phyloP scores from a whole-genome alignment of 2,113 vertebrate species.

The Channa argus region DNA sequence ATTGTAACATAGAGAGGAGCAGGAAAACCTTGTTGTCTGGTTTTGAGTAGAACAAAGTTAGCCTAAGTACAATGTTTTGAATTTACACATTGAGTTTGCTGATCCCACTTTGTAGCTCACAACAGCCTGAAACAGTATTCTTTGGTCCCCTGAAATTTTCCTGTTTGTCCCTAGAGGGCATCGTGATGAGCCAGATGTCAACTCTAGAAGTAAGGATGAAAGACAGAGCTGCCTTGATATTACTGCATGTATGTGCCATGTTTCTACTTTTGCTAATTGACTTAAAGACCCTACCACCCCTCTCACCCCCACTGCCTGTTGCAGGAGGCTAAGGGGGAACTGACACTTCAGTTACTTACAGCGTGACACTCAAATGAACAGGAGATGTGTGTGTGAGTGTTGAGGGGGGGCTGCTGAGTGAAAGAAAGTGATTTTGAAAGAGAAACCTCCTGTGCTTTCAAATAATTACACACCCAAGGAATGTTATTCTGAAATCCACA shows the following conservation, averaged over 20 bases:
- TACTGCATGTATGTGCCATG: slow-evolving; percentile 43
- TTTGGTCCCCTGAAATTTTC: slow-evolving; percentile 22
- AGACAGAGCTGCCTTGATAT: slow-evolving; percentile 37
- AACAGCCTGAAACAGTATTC: background rate
- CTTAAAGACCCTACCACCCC: slow-evolving; percentile 42
- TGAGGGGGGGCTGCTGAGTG: background rate
- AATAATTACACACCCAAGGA: slow-evolving; percentile 72
- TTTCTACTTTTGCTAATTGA: slow-evolving; percentile 65
- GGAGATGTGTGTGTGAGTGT: slow-evolving; percentile 36
- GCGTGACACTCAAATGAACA: slow-evolving; percentile 50
- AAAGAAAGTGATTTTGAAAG: slow-evolving; percentile 52
- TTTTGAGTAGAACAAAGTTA: slow-evolving; percentile 6
- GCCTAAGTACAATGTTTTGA: background rate
- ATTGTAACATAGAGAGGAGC: background rate
- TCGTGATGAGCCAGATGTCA: slow-evolving; percentile 26
- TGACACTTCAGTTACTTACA: slow-evolving; percentile 72
- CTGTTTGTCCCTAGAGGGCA: slow-evolving; percentile 40
- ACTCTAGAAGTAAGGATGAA: slow-evolving; percentile 22
- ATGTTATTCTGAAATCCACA: slow-evolving; percentile 75
- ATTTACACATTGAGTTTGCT: background rate
- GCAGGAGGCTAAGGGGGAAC: slow-evolving; percentile 51
- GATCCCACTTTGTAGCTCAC: background rate
- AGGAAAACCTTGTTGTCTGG: background rate
- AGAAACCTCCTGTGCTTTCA: slow-evolving; percentile 65
- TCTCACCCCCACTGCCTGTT: slow-evolving; percentile 31